Evolutionary conservation across 2,113 vertebrate species (phyloP).

Genomic region (Cinclus cinclus): DNA sequence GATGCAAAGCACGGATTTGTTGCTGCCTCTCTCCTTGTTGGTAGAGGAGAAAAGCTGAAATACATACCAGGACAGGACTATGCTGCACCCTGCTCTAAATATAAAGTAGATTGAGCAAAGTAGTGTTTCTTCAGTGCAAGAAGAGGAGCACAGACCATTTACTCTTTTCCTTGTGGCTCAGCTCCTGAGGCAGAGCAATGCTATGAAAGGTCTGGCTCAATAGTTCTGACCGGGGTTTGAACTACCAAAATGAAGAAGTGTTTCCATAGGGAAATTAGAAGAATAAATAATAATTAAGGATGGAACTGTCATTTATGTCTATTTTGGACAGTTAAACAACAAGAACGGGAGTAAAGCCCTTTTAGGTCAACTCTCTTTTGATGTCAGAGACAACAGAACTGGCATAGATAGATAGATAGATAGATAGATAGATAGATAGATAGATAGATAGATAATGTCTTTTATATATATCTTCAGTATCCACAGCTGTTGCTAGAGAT

Average conservation of each 20-base stretch:
- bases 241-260: background rate
- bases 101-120: background rate
- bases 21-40: background rate
- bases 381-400: background rate
- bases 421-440: too few species aligned
- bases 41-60: background rate
- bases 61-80: background rate
- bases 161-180: background rate
- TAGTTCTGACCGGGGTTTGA: background rate
- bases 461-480: background rate
- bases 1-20: background rate
- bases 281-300: background rate
- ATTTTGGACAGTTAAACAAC: background rate
- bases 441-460: too few species aligned
- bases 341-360: background rate
- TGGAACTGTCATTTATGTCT: background rate
- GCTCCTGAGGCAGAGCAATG: background rate
- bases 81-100: background rate
- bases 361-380: background rate
- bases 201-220: background rate
- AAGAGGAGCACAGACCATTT: background rate
- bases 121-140: background rate
- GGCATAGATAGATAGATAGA: background rate
- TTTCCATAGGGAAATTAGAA: background rate
- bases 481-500: background rate